phyloP scores from a whole-genome alignment of 1,140 invertebrate genomes.

The Drosophila azteca region DNA sequence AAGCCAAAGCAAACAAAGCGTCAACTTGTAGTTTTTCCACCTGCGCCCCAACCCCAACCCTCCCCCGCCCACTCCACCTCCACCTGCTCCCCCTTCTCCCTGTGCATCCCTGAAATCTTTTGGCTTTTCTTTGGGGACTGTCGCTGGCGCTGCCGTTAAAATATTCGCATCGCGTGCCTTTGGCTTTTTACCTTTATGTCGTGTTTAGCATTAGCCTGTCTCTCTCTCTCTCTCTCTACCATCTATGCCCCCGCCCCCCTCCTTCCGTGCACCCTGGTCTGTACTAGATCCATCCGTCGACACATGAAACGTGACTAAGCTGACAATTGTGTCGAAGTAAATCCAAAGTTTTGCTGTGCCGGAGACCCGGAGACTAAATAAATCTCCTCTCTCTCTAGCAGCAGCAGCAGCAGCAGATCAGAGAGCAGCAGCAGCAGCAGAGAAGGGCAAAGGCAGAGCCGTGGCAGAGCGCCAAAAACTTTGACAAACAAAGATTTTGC shows the following conservation, averaged over 20 bases:
- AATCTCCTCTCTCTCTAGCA: constrained; percentile 42
- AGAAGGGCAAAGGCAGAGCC: constrained; percentile 6
- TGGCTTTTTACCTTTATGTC: constrained; percentile 80
- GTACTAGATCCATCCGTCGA: constrained; percentile 27
- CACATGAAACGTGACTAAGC: constrained; percentile 79
- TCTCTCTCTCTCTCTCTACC: too few species aligned
- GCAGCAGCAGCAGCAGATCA: too few species aligned
- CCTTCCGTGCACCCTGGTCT: background rate
- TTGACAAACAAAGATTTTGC: constrained; percentile 58
- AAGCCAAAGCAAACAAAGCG: constrained; percentile 56
- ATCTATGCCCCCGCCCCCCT: background rate
- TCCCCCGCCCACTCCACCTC: background rate
- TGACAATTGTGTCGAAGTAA: constrained; percentile 82
- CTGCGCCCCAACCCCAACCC: background rate
- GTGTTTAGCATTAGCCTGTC: constrained; percentile 74
- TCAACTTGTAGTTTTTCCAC: constrained; percentile 40
- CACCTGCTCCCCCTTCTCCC: constrained; percentile 2
- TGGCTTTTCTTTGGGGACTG: constrained; percentile 2
- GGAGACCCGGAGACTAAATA: constrained; percentile 74
- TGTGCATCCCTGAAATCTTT: too few species aligned
- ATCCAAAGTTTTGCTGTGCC: constrained; percentile 68
- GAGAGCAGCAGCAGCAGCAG: constrained; percentile 5
- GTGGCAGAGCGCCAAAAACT: constrained; percentile 36
- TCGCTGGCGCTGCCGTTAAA: constrained; percentile 46
- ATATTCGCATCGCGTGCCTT: constrained; percentile 79